Base-by-base conservation (phyloP, 2,888 invertebrate genomes). In the Ichneumon xanthorius region DNA sequence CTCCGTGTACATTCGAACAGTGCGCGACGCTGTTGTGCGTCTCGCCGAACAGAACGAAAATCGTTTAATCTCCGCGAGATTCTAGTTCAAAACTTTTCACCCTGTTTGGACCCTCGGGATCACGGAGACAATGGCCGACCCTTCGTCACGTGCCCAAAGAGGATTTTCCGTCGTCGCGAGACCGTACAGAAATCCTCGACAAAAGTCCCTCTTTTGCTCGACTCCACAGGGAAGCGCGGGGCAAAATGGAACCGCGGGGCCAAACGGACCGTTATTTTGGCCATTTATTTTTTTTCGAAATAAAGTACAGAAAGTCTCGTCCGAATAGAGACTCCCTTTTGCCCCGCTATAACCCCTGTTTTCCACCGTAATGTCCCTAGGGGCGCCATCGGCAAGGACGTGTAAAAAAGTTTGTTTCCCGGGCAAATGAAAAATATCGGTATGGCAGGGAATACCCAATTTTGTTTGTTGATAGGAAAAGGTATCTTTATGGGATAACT, bases 11-110 rank as follows among this genome's bases (percentile, higher is more conserved):
- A 76, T 63, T 75, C 63, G 40, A 45, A 45, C 22, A 1, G 14
- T 16, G 9, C 67, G 63, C 65, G 14, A n/a, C 7, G 11, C 14
- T 11, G 48, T 61, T 48, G 19, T 33, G 14, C 33, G 19, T 37
- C 50, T 50, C 63, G 22, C n/a, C 1, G 14, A 33, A 14, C 16
- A 33, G 30, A 22, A 22, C 6, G 45, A 80, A 65, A 37, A 72
- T 63, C 65, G 72, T 65, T 26, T 40, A 67, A 72, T 37, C 55
- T 65, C 22, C 61, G 50, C 26, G 40, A 80, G 48, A 63, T 48
- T 63, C 37, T 14, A 40, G 79, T 22, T 26, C 19, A 22, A 73
- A 80, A 80, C 75, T 80, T 80, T 30, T 55, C 55, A 58, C 7
- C 45, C 33, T 63, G 30, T 33, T 33, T 33, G 16, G 61, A 63